These are phyloP conservation scores for Heteromyza rotundicornis DNA, from an alignment of 2,888 invertebrate genomes.

Conservation along the genomic window DNA sequence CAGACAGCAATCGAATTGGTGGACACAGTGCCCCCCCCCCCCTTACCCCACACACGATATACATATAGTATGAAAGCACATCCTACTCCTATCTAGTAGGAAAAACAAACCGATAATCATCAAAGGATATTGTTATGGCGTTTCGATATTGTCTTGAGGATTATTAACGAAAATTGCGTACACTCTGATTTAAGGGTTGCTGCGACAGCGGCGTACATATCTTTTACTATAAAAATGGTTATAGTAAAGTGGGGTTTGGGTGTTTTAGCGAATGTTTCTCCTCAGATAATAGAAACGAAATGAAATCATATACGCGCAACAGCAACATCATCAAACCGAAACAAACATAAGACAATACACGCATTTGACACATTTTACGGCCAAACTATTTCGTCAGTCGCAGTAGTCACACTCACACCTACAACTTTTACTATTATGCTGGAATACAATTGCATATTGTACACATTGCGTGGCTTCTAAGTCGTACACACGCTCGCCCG, in stretches of 20 bases:
- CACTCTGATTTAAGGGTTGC: conserved; percentile 61
- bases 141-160: conserved; percentile 61
- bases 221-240: background rate
- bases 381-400: too few relatives aligned
- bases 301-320: conserved; percentile 31
- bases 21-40: too few relatives aligned
- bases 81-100: background rate
- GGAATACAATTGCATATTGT: background rate
- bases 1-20: background rate
- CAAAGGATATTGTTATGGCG: conserved; percentile 61
- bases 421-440: background rate
- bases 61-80: too few relatives aligned
- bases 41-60: too few relatives aligned
- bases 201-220: background rate
- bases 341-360: conserved; percentile 16
- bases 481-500: background rate
- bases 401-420: background rate
- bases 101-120: conserved; percentile 53
- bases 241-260: background rate
- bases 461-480: background rate
- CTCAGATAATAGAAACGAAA: conserved; percentile 30
- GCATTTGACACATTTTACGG: background rate
- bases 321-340: conserved; percentile 30
- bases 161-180: conserved; percentile 60
- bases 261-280: background rate